Conservation (phyloP, 2,797 vertebrate species). For the Cryptoprocta ferox region DNA sequence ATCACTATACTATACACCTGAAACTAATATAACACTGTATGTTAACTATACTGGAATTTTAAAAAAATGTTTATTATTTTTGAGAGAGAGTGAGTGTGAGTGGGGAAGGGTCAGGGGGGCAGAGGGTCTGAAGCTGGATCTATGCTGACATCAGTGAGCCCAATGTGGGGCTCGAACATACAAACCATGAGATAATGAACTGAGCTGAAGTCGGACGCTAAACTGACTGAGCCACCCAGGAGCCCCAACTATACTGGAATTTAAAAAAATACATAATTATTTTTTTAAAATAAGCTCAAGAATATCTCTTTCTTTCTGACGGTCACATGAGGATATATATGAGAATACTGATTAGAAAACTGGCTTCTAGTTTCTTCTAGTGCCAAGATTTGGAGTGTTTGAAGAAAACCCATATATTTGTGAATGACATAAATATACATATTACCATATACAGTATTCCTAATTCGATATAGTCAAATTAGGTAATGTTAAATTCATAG, state of each 20-base stretch:
- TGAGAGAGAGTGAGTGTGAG: too few species aligned
- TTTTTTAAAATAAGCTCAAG: not conserved
- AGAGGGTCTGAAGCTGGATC: too few species aligned
- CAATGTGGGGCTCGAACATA: too few species aligned
- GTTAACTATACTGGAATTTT: not conserved
- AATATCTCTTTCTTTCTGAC: not conserved
- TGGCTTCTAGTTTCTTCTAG: not conserved
- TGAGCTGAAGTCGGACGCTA: too few species aligned
- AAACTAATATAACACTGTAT: not conserved
- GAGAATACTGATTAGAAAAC: not conserved
- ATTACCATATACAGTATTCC: not conserved
- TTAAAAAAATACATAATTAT: not conserved
- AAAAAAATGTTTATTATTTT: too few species aligned
- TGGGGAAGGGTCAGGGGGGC: too few species aligned
- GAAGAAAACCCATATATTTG: not conserved
- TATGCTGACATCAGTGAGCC: too few species aligned
- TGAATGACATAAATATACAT: not conserved
- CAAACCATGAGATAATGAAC: too few species aligned
- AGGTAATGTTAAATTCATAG: not conserved
- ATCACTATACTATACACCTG: not conserved
- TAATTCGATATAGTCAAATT: not conserved
- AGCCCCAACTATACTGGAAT: not conserved
- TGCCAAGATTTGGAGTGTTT: not conserved
- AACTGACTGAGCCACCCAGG: too few species aligned
- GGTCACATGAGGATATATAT: not conserved